Evolutionary conservation across 1,140 invertebrate species (phyloP).

Genomic region (Tetranychus cinnabarinus): DNA sequence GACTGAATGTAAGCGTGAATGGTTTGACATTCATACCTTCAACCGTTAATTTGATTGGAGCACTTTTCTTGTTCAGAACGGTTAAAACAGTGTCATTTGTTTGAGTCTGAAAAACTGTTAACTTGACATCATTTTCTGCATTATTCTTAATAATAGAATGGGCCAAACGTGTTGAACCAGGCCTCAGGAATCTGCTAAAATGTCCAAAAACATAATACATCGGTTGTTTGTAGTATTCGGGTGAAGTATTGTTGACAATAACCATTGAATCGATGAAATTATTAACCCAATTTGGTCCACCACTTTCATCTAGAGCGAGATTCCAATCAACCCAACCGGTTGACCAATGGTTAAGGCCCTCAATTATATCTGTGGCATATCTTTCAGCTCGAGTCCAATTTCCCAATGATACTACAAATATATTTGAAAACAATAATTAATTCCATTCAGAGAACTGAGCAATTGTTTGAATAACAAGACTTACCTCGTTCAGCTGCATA

Average conservation of each 20-base stretch:
- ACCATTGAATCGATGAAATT: slow-evolving; percentile 17
- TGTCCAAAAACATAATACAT: slow-evolving; percentile 15
- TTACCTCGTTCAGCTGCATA: not conserved
- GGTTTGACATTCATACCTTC: not conserved
- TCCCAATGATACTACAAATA: slow-evolving; percentile 2
- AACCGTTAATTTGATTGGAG: not conserved
- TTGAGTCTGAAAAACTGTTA: not conserved
- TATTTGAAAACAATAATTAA: not conserved
- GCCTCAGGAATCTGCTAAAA: not conserved
- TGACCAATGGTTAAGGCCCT: slow-evolving; percentile 13
- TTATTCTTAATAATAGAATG: not conserved
- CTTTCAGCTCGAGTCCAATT: slow-evolving; percentile 7
- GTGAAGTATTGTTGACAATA: slow-evolving; percentile 19
- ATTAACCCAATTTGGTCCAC: not conserved
- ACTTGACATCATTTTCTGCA: no score
- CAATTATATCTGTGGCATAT: slow-evolving; percentile 10
- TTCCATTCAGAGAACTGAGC: not conserved
- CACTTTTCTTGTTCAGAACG: not conserved
- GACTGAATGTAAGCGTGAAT: not conserved
- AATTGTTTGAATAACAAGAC: not conserved
- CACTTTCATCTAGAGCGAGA: not conserved
- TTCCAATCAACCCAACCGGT: not conserved
- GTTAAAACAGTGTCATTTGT: not conserved
- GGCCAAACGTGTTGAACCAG: not conserved
- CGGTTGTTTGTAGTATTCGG: slow-evolving; percentile 26